Conservation (phyloP, 2,888 invertebrate species). For the Protonemura montana region DNA sequence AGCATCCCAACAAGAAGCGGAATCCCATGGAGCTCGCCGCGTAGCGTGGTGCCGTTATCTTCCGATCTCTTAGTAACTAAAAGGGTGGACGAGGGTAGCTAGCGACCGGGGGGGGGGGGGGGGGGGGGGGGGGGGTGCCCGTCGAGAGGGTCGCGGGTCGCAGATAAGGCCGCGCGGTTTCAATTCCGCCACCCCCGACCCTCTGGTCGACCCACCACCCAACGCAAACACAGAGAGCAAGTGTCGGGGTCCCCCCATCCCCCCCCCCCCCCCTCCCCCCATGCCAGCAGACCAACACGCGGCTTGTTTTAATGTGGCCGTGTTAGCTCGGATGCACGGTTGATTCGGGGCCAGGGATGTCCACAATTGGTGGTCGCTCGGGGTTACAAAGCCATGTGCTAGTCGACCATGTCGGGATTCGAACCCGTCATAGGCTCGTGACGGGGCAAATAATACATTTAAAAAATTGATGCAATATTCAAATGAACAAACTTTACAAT, state of each 20-base stretch:
- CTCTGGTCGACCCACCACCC: constrained; percentile 24
- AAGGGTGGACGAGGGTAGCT: no score
- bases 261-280: neutral
- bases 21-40: neutral
- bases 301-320: neutral
- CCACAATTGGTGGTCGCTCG: neutral
- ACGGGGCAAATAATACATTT: no score
- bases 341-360: neutral
- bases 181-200: constrained; percentile 28
- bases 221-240: neutral
- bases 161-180: neutral
- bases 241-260: neutral
- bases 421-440: no score
- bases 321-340: neutral
- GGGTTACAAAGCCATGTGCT: neutral
- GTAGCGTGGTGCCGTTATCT: neutral
- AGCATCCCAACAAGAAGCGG: no score
- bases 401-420: no score
- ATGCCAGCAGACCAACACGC: constrained; percentile 9
- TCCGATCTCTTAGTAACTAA: neutral
- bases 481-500: no score
- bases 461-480: no score
- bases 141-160: constrained; percentile 32
- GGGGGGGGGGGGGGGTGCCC: neutral
- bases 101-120: no score